These are phyloP conservation scores for Neoseiulus cucumeris DNA, from an alignment of 1,140 invertebrate species.

Conservation along the genomic window DNA sequence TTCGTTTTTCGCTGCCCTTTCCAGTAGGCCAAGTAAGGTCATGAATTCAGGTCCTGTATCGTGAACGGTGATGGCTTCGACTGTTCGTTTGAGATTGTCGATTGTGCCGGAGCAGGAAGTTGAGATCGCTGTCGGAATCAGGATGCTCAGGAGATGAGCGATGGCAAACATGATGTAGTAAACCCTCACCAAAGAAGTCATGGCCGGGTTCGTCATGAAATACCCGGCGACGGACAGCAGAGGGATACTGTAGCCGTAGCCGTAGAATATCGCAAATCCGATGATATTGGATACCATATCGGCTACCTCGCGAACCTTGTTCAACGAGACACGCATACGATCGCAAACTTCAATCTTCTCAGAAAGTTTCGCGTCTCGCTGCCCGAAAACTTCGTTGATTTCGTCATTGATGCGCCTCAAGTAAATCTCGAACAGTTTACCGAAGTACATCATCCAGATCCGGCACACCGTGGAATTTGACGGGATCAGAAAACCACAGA, in stretches of 20 bases:
- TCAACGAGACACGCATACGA: background rate
- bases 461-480: background rate
- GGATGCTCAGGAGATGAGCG: background rate
- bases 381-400: background rate
- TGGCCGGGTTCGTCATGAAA: background rate
- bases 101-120: background rate
- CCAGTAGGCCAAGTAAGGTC: background rate
- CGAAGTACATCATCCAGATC: background rate
- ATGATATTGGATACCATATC: background rate
- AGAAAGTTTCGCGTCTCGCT: background rate
- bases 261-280: background rate
- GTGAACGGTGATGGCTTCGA: background rate
- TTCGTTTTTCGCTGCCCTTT: background rate
- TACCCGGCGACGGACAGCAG: background rate
- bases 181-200: background rate
- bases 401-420: background rate
- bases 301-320: background rate
- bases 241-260: background rate
- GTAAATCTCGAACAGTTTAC: background rate
- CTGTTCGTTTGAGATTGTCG: background rate
- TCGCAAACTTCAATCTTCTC: background rate
- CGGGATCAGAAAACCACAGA: background rate
- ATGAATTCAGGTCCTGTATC: background rate
- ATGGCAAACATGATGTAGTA: background rate
- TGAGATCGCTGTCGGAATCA: background rate